Conservation (phyloP, 2,797 vertebrate genomes). For the Cynodonichthys magdalenae region DNA sequence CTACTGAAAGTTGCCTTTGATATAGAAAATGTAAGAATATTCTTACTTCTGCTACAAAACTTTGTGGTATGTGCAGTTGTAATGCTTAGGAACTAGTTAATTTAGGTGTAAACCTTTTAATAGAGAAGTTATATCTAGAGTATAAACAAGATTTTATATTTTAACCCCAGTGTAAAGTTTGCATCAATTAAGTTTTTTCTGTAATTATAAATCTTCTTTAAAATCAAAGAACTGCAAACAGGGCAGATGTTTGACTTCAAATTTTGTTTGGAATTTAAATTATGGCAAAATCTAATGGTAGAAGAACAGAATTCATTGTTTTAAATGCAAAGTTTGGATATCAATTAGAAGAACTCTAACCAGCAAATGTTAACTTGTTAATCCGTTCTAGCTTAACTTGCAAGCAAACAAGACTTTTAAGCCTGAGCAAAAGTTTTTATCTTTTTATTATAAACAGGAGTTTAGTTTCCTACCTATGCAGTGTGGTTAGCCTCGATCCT, state of each 20-base stretch:
- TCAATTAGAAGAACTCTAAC: neutral
- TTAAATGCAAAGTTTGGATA: neutral
- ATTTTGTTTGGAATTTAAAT: neutral
- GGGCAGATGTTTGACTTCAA: neutral
- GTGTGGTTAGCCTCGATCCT: constrained; percentile 39
- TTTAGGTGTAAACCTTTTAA: too few species aligned
- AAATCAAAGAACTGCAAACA: neutral
- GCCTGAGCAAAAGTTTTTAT: constrained; percentile 20
- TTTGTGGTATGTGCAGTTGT: neutral
- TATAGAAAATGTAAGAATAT: too few species aligned
- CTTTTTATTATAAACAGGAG: neutral
- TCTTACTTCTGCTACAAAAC: too few species aligned
- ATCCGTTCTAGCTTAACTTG: constrained; percentile 1
- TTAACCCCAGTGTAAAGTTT: neutral
- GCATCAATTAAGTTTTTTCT: neutral
- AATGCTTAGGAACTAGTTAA: neutral
- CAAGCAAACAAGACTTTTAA: constrained; percentile 15
- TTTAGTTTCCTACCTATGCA: constrained; percentile 69
- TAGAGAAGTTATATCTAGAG: too few species aligned
- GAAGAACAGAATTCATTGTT: too few species aligned
- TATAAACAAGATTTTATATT: neutral
- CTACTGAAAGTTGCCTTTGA: neutral
- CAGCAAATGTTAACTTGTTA: neutral
- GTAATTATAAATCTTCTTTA: too few species aligned
- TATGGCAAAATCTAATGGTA: neutral